A percentile compares a stretch with the other conserved stretches of the same genome.
phyloP scores from a whole-genome alignment of 1,140 invertebrate genomes.

The Zaprionus camerounensis region DNA sequence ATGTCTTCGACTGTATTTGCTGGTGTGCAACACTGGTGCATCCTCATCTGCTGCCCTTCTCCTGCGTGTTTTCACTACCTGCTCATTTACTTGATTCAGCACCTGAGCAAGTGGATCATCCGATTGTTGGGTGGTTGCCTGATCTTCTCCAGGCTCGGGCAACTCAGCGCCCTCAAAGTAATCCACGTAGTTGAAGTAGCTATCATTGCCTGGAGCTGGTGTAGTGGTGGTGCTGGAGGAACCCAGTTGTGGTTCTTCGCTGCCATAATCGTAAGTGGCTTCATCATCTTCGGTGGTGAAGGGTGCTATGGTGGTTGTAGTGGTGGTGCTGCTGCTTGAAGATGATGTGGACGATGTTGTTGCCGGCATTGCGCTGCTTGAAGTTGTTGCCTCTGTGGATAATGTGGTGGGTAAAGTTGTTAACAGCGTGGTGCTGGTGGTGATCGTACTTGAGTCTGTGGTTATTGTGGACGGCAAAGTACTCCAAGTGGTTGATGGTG shows the following conservation, averaged over 20 bases:
- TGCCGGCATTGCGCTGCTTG: constrained; percentile 15
- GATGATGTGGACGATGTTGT: constrained; percentile 14
- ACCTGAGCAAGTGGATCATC: constrained; percentile 61
- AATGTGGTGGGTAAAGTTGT: constrained; percentile 30
- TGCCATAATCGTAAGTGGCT: constrained; percentile 51
- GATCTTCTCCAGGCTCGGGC: constrained; percentile 26
- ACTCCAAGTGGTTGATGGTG: constrained; percentile 27
- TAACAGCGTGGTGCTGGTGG: constrained; percentile 22
- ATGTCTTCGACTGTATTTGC: constrained; percentile 64
- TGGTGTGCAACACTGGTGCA: constrained; percentile 33
- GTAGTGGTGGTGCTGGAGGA: constrained; percentile 64
- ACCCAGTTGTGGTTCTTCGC: constrained; percentile 48
- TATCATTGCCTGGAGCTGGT: constrained; percentile 57
- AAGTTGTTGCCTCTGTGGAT: constrained; percentile 24
- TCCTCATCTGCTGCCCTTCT: constrained; percentile 34
- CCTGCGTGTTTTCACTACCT: constrained; percentile 6
- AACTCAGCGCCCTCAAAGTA: constrained; percentile 63
- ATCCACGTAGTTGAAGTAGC: constrained; percentile 70
- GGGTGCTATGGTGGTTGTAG: constrained; percentile 31
- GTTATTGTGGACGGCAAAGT: constrained; percentile 37
- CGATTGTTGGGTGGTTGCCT: constrained; percentile 42
- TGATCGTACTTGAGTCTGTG: constrained; percentile 24
- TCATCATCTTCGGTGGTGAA: constrained; percentile 37
- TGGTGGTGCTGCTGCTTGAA: constrained; percentile 25
- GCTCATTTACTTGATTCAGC: constrained; percentile 53